Percentiles rank a stretch among this genome's conserved stretches.
Conservation (phyloP, 2,797 vertebrate species). For the Geotrypetes seraphini region DNA sequence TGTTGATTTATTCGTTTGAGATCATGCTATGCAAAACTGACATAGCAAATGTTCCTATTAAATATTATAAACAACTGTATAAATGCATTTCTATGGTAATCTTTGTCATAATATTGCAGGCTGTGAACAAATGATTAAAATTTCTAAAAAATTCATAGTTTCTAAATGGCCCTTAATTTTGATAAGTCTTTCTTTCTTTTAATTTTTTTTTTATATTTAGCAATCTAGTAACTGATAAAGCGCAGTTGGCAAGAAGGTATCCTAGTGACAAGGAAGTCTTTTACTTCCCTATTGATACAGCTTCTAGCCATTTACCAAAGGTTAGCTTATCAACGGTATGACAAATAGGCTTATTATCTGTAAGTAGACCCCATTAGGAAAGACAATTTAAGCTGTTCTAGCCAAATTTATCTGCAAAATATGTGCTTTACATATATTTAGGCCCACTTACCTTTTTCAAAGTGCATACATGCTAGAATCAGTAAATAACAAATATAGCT, state of each 20-base stretch:
- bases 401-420: slow-evolving; percentile 32
- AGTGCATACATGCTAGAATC: slow-evolving; percentile 1
- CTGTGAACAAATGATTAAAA: slow-evolving; percentile 20
- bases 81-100: slow-evolving; percentile 6
- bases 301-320: slow-evolving; percentile 49
- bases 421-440: slow-evolving; percentile 11
- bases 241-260: slow-evolving; percentile 39
- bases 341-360: slow-evolving; percentile 50
- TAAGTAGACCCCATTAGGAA: slow-evolving; percentile 43
- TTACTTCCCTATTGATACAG: slow-evolving; percentile 35
- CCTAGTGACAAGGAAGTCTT: slow-evolving; percentile 28
- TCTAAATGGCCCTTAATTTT: slow-evolving; percentile 28
- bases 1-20: slow-evolving; percentile 11
- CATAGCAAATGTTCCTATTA: slow-evolving; percentile 5
- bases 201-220: slow-evolving; percentile 17
- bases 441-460: slow-evolving; percentile 1
- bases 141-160: slow-evolving; percentile 6
- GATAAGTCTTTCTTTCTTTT: too few species aligned
- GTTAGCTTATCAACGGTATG: slow-evolving; percentile 39
- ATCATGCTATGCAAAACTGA: slow-evolving; percentile 3
- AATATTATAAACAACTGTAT: neutral
- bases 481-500: neutral
- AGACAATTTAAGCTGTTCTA: slow-evolving; percentile 27
- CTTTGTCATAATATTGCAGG: slow-evolving; percentile 12
- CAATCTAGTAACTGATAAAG: slow-evolving; percentile 39